A percentile compares a stretch with the other conserved stretches of the same genome.
Conservation (phyloP, 1,140 invertebrate genomes). For the Bombus turneri region DNA sequence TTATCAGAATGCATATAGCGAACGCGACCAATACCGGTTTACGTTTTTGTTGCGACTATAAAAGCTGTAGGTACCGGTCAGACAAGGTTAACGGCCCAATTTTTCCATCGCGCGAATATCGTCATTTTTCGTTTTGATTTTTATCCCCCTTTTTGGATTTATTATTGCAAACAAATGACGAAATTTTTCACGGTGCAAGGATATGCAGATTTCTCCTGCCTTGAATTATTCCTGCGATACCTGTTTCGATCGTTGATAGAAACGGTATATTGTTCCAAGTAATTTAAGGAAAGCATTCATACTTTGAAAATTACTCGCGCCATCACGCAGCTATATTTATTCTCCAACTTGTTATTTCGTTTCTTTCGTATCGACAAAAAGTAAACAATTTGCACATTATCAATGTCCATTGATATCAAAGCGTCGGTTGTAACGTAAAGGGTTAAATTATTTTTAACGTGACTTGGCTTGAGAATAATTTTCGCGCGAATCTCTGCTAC, state of each 20-base stretch:
- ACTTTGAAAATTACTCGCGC: too few species aligned
- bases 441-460: too few species aligned
- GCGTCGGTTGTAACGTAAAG: too few species aligned
- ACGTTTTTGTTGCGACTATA: slow-evolving; percentile 43
- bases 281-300: too few species aligned
- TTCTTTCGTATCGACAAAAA: too few species aligned
- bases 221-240: background rate
- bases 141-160: slow-evolving; percentile 17
- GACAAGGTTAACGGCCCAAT: slow-evolving; percentile 64
- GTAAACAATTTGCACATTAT: too few species aligned
- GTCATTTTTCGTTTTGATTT: slow-evolving; percentile 18
- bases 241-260: background rate
- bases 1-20: slow-evolving; percentile 19
- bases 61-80: slow-evolving; percentile 24
- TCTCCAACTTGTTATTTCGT: too few species aligned
- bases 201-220: background rate
- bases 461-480: too few species aligned
- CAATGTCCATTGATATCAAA: too few species aligned
- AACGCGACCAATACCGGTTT: slow-evolving; percentile 54
- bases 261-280: background rate
- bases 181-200: slow-evolving; percentile 7
- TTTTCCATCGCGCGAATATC: slow-evolving; percentile 40
- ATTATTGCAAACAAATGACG: slow-evolving; percentile 17
- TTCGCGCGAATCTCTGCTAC: too few species aligned
- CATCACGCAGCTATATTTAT: too few species aligned